These are phyloP conservation scores for Aplysia californica DNA, from an alignment of 1,140 invertebrate genomes.

Conservation along the genomic window DNA sequence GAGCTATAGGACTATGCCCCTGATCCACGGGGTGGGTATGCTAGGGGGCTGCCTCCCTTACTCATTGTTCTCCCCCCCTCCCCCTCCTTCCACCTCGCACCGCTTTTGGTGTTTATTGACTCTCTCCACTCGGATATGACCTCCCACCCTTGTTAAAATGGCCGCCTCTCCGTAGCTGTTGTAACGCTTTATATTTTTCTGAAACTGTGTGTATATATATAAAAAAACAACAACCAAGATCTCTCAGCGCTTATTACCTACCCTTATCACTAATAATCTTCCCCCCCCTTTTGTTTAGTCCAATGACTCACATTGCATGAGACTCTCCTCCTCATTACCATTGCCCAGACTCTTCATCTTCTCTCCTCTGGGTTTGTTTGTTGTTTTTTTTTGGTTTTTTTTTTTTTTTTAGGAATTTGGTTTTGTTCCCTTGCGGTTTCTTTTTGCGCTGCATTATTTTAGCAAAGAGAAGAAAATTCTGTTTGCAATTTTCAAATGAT, in stretches of 20 bases:
- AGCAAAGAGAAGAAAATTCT: no score
- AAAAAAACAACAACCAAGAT: background rate
- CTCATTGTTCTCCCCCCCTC: slow-evolving; percentile 14
- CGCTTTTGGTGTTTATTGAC: slow-evolving; percentile 27
- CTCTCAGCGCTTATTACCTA: slow-evolving; percentile 8
- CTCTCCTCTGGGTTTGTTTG: background rate
- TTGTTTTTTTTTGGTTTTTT: background rate
- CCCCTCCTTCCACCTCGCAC: slow-evolving; percentile 15
- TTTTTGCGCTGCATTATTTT: no score
- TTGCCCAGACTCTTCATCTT: background rate
- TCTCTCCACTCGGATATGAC: slow-evolving; percentile 23
- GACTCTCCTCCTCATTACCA: slow-evolving; percentile 2
- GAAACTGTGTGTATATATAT: slow-evolving; percentile 22
- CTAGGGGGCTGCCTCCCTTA: slow-evolving; percentile 16
- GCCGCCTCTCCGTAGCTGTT: slow-evolving; percentile 22
- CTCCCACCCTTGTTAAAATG: slow-evolving; percentile 18
- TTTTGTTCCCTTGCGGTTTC: background rate
- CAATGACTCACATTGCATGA: slow-evolving; percentile 20
- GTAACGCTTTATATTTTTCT: slow-evolving; percentile 23
- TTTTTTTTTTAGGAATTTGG: slow-evolving; percentile 3
- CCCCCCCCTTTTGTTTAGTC: background rate
- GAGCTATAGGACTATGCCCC: no score
- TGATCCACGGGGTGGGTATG: slow-evolving; percentile 26
- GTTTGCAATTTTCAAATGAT: no score
- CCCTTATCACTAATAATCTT: background rate